Evolutionary conservation across 1,140 invertebrate species (phyloP).

Genomic region (Trichomalopsis sarcophagae): DNA sequence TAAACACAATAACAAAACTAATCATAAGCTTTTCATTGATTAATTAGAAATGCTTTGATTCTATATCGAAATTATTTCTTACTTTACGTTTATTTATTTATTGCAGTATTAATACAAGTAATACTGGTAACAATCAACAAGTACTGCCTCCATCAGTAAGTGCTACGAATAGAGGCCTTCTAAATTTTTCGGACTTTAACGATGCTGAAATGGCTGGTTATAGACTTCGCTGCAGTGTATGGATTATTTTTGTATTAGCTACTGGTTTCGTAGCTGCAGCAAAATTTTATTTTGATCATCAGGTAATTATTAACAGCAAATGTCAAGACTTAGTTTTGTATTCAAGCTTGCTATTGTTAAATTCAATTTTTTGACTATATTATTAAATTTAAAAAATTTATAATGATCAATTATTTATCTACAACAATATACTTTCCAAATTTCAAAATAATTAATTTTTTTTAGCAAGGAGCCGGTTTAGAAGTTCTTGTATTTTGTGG

Average conservation of each 20-base stretch:
- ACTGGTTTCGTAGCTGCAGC: conserved; percentile 80
- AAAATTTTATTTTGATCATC: conserved; percentile 82
- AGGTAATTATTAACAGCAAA: conserved; percentile 70
- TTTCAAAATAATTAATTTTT: conserved; percentile 7
- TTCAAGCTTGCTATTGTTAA: no score
- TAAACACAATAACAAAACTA: background rate
- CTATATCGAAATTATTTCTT: no score
- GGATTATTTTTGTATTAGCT: conserved; percentile 79
- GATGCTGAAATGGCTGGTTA: conserved; percentile 64
- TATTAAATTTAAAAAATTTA: no score
- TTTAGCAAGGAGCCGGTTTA: conserved; percentile 73
- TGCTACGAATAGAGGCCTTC: conserved; percentile 62
- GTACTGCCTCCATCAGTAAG: conserved; percentile 59
- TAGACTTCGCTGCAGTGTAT: conserved; percentile 77
- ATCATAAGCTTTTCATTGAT: background rate
- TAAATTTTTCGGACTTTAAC: conserved; percentile 66
- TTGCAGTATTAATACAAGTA: conserved; percentile 64
- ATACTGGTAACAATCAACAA: conserved; percentile 62
- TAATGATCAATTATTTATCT: no score
- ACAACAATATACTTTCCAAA: background rate
- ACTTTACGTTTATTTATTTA: conserved; percentile 40
- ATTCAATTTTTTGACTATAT: no score
- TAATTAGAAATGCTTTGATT: no score
- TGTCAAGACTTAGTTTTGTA: no score
- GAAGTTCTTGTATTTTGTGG: conserved; percentile 81